Evolutionary conservation across 2,113 vertebrate genomes (phyloP).

Genomic region (Coracopsis vasa): DNA sequence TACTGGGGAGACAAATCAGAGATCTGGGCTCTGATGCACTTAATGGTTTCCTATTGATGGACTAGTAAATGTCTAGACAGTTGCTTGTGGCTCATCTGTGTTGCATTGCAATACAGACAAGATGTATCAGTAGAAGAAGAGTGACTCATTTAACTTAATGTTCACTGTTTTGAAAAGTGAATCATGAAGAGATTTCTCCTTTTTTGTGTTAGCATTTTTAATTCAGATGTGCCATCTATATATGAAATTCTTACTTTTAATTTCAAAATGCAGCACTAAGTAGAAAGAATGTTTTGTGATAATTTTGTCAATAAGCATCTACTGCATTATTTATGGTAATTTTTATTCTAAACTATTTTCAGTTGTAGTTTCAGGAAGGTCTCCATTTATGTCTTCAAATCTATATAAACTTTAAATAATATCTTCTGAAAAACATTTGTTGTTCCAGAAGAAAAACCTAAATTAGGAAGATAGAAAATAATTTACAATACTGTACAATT

Average conservation of each 20-base stretch:
- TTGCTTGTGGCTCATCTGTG: neutral
- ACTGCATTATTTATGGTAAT: neutral
- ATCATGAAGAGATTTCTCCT: neutral
- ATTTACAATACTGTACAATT: neutral
- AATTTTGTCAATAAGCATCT: neutral
- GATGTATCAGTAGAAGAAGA: neutral
- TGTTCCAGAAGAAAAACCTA: neutral
- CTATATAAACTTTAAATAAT: neutral
- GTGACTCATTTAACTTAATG: neutral
- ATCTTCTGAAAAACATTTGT: neutral
- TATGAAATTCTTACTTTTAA: neutral
- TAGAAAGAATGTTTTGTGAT: neutral
- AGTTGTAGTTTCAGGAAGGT: neutral
- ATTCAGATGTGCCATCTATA: neutral
- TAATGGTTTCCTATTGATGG: conserved; percentile 1
- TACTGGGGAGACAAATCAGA: conserved; percentile 42
- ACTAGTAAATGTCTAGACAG: conserved; percentile 1
- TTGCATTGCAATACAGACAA: neutral
- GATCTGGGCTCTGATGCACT: neutral
- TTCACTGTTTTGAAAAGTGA: neutral
- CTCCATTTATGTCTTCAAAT: neutral
- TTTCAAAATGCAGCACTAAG: neutral
- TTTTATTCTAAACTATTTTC: neutral
- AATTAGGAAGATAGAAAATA: neutral
- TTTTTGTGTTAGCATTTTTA: neutral